A percentile compares a stretch with the other conserved stretches of the same genome.
phyloP scores from a whole-genome alignment of 1,140 invertebrate species.

The Capitella teleta region DNA sequence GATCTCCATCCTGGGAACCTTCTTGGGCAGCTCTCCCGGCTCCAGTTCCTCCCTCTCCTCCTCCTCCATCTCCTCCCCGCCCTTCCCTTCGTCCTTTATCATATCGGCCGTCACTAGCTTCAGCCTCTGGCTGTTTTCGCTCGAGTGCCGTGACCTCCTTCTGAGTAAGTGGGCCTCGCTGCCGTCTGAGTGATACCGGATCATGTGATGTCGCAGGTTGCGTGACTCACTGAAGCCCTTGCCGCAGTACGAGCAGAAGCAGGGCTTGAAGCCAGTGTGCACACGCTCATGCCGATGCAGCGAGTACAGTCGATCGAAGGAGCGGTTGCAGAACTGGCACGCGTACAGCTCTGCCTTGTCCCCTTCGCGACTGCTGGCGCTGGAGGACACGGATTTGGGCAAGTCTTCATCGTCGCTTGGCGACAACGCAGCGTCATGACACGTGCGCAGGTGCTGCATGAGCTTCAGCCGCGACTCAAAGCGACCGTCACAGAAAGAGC shows the following conservation, averaged over 20 bases:
- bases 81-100: background rate
- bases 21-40: too few species aligned
- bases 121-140: background rate
- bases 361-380: background rate
- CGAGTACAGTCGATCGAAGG: constrained; percentile 95
- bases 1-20: too few species aligned
- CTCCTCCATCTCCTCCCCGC: background rate
- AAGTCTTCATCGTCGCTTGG: background rate
- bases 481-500: constrained; percentile 30
- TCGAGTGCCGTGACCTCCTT: too few species aligned
- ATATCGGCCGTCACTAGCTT: background rate
- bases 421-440: background rate
- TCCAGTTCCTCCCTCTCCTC: background rate
- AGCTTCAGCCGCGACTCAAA: constrained; percentile 34
- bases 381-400: background rate
- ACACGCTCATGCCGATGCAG: constrained; percentile 97
- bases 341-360: constrained; percentile 21
- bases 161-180: background rate
- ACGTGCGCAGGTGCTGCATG: constrained; percentile 22
- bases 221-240: constrained; percentile 43
- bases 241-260: constrained; percentile 53
- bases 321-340: constrained; percentile 92
- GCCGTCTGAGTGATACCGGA: constrained; percentile 8
- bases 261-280: constrained; percentile 87
- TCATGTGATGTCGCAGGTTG: constrained; percentile 44